Percentiles rank a stretch among this genome's conserved stretches.
phyloP scores from a whole-genome alignment of 2,888 invertebrate species.

The Beris chalybata region DNA sequence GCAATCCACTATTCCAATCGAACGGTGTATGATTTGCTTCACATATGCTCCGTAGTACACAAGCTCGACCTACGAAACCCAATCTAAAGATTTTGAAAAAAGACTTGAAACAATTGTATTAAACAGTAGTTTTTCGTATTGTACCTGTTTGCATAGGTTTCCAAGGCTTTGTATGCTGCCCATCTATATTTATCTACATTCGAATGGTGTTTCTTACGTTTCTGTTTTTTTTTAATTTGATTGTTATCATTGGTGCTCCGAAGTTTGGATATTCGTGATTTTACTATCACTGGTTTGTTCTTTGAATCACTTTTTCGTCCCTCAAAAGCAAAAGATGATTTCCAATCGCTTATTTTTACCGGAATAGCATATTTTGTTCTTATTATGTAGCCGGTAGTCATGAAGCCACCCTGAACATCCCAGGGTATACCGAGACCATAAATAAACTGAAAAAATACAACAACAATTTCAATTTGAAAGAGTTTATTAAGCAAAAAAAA shows the following conservation, averaged over 20 bases:
- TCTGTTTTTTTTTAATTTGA: background rate
- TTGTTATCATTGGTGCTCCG: background rate
- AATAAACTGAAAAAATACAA: conserved; percentile 12
- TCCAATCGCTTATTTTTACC: conserved; percentile 24
- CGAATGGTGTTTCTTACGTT: background rate
- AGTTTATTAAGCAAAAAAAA: background rate
- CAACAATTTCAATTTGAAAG: background rate
- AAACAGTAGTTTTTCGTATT: background rate
- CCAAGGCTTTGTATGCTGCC: conserved; percentile 68
- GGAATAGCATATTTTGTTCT: conserved; percentile 14
- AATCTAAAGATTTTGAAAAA: conserved; percentile 57
- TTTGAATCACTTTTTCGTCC: background rate
- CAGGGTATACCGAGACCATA: conserved; percentile 25
- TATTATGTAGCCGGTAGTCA: conserved; percentile 21
- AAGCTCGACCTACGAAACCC: conserved; percentile 67
- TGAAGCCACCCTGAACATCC: conserved; percentile 21
- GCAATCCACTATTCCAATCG: conserved; percentile 68
- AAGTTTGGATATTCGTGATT: background rate
- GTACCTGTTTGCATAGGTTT: conserved; percentile 63
- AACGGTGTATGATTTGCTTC: conserved; percentile 72
- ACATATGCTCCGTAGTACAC: conserved; percentile 75
- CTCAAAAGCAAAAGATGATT: conserved; percentile 17
- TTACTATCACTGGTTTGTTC: background rate
- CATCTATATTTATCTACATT: conserved; percentile 57
- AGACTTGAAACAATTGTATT: background rate